Conservation (phyloP, 2,113 vertebrate species). For the Eretmochelys imbricata region DNA sequence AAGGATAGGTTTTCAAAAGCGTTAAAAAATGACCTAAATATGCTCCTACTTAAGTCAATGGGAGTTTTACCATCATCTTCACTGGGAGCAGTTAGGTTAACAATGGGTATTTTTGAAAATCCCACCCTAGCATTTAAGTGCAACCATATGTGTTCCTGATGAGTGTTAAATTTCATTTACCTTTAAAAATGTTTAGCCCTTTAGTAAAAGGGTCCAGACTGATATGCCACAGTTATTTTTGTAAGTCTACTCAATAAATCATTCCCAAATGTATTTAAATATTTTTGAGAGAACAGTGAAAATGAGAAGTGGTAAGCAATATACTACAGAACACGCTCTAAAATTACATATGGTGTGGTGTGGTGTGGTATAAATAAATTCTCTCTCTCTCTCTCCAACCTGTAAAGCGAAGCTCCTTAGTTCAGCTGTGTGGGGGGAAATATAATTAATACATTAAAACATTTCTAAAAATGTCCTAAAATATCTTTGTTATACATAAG, state of each 20-base stretch:
- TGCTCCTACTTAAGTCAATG: neutral
- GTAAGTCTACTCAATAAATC: neutral
- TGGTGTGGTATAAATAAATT: neutral
- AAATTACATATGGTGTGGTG: neutral
- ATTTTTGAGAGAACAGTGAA: neutral
- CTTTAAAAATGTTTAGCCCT: rapidly evolving
- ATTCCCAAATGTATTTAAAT: neutral
- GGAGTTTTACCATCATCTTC: neutral
- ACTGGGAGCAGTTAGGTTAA: neutral
- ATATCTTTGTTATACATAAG: neutral
- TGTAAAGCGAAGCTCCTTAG: neutral
- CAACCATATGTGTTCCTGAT: rapidly evolving
- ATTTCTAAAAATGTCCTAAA: neutral
- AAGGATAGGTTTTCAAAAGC: neutral
- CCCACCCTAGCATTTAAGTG: neutral
- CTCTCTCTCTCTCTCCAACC: neutral
- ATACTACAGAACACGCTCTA: rapidly evolving
- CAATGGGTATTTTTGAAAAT: neutral
- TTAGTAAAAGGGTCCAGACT: rapidly evolving
- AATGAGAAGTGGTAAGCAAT: neutral
- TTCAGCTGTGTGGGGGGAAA: rapidly evolving
- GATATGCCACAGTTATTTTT: neutral
- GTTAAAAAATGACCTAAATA: rapidly evolving
- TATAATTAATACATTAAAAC: neutral
- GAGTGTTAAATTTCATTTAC: neutral